phyloP scores from a whole-genome alignment of 2,888 invertebrate species.

The Cheilosia scutellata region DNA sequence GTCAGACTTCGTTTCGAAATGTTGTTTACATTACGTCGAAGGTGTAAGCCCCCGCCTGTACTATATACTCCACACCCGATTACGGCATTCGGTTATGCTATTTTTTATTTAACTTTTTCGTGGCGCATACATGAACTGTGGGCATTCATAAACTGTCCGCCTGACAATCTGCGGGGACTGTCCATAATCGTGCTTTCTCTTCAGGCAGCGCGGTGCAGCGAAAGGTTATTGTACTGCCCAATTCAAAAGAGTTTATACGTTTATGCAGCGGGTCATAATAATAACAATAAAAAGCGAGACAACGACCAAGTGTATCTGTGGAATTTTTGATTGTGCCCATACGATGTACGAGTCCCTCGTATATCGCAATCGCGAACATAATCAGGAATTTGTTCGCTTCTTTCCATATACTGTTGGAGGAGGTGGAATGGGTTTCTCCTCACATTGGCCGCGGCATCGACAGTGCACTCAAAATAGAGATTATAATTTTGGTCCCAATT shows the following conservation, averaged over 20 bases:
- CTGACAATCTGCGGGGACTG: slow-evolving; percentile 40
- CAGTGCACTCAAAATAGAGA: slow-evolving; percentile 54
- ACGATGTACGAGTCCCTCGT: slow-evolving; percentile 19
- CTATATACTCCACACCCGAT: slow-evolving; percentile 28
- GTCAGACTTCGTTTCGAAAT: slow-evolving; percentile 53
- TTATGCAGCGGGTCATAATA: slow-evolving; percentile 62
- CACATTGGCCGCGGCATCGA: slow-evolving; percentile 29
- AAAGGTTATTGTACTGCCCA: slow-evolving; percentile 77
- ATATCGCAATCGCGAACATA: slow-evolving; percentile 53
- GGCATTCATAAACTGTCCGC: slow-evolving; percentile 31
- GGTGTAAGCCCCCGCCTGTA: slow-evolving; percentile 41
- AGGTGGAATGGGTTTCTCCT: slow-evolving; percentile 32
- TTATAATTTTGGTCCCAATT: slow-evolving; percentile 36
- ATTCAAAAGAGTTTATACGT: slow-evolving; percentile 63
- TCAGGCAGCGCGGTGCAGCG: slow-evolving; percentile 10
- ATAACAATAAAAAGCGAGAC: slow-evolving; percentile 65
- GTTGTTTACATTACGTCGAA: slow-evolving; percentile 44
- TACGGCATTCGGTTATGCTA: slow-evolving; percentile 57
- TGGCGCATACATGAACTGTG: slow-evolving; percentile 37
- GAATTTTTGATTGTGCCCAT: slow-evolving; percentile 18
- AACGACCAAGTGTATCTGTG: slow-evolving; percentile 47
- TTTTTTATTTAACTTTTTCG: slow-evolving; percentile 7
- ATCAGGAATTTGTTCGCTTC: slow-evolving; percentile 49
- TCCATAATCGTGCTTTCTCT: slow-evolving; percentile 74
- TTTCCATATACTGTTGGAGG: slow-evolving; percentile 1